Evolutionary conservation across 2,113 vertebrate genomes (phyloP), one percentile per base, ranked within the genome.

Genomic region (Phalacrocorax pelagicus): DNA sequence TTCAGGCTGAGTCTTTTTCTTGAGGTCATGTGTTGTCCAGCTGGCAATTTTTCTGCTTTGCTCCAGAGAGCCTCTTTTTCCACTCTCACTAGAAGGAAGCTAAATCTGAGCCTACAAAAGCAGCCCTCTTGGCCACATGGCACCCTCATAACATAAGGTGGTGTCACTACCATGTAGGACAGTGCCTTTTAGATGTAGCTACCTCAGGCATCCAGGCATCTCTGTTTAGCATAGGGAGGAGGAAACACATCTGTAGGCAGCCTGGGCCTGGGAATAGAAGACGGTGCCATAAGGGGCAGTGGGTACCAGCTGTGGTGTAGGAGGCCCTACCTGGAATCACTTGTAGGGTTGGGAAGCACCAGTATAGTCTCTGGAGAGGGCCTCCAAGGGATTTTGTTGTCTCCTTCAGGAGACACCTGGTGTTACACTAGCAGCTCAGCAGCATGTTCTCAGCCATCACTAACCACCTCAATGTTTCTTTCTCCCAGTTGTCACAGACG

Each of bases 401-500:
- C 42, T 18, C 21, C 19, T 73, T 79, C 55, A 69, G 15, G 81
- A 74, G 38, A 40, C 29, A 34, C 16, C 15, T 61, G 42, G 69
- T 80, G 51, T 63, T 44, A 51, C 22, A 49, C 13, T 54, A 90
- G 86, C 9, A 81, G 42, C 32, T 92, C 36, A 66, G n/a, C 38
- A 85, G 75, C 30, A 12, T 24, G 15, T 86, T 93, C 83, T 81
- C 17, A 5, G 51, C n/a, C 90, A 49, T 95, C 93, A 90, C 97
- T 98, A 98, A 98, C 88, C 36, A 92, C 81, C 85, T 71, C 78
- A 95, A 97, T 98, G 78, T 98, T 97, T 98, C 97, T 98, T 95
- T 95, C 93, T 98, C 97, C 81, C 98, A 99, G 99, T 99, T 98
- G 99, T 99, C 97, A 99, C 99, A 88, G 99, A 99, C 6, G 99